Evolutionary conservation across 2,113 vertebrate species (phyloP).

Genomic region (Siniperca chuatsi): DNA sequence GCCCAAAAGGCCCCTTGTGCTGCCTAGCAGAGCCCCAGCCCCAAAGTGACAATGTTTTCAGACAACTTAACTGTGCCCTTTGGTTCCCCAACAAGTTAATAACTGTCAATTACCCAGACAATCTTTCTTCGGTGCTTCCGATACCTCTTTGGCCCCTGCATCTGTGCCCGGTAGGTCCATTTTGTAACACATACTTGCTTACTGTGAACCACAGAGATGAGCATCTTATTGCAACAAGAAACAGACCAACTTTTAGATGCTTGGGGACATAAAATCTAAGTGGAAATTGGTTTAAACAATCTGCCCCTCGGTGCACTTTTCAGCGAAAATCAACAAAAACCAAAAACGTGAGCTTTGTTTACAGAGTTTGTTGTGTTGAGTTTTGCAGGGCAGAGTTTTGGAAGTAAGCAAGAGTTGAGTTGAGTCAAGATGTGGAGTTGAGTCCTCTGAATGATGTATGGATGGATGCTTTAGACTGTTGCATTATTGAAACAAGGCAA

Average conservation of each 20-base stretch:
- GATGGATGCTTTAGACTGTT: conserved; percentile 36
- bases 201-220: background rate
- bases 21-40: background rate
- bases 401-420: background rate
- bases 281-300: background rate
- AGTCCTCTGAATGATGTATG: conserved; percentile 55
- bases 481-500: conserved; percentile 57
- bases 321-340: background rate
- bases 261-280: background rate
- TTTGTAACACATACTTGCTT: background rate
- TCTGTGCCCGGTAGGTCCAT: no score
- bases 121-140: background rate
- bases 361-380: background rate
- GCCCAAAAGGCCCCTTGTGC: background rate
- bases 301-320: background rate
- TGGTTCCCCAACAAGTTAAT: no score
- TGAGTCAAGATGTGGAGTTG: background rate
- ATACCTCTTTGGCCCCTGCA: background rate
- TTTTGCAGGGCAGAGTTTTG: background rate
- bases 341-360: background rate
- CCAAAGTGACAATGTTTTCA: background rate
- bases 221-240: background rate
- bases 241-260: background rate
- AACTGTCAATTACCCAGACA: background rate
- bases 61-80: no score